Evolutionary conservation across 2,888 invertebrate species (phyloP), one percentile per base, ranked within the genome.

Genomic region (Hecatera dysodea): DNA sequence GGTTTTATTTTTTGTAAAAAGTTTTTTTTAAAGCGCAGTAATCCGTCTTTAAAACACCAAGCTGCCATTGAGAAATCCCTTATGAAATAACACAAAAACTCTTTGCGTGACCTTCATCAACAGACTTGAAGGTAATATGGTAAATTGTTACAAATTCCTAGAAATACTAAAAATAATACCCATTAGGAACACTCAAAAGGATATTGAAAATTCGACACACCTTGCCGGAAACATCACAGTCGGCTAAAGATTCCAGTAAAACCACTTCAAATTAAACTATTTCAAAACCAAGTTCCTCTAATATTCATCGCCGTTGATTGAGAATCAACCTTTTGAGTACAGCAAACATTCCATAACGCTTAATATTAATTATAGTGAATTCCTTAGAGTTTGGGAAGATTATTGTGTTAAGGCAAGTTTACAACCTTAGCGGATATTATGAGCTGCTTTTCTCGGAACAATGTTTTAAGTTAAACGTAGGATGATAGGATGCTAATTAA

Each of bases 371-470:
- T 46, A 27, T 48, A 44, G 33, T n/a, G 56, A 64, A 68, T 68
- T 81, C 48, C 76, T 66, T n/a, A 4, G 72, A 55, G 59, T 44
- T 61, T 36, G 19, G 5, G 46, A 29, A 81, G 76, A 75, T 81
- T 75, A 80, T 64, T 56, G 75, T 68, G 48, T 68, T 77, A 44
- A 52, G 36, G 33, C 39, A 50, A 75, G 66, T 67, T 80, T 63
- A 19, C 46, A 22, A 22, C 8, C 22, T 55, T 33, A 27, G 17
- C 1, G 44, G 24, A 73, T 60, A 61, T 61, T 64, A 46, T 42
- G 33, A 8, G 29, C 15, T 39, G 44, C 4, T 39, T 42, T 50
- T 39, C 42, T 2, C 1, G 0, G 17, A 29, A 27, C 24, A 44
- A 61, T 39, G 22, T 46, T 46, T 22, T 12, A 36, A 9, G 33